These are phyloP conservation scores for Callinectes sapidus DNA, from an alignment of 2,888 invertebrate genomes.

Conservation along the genomic window DNA sequence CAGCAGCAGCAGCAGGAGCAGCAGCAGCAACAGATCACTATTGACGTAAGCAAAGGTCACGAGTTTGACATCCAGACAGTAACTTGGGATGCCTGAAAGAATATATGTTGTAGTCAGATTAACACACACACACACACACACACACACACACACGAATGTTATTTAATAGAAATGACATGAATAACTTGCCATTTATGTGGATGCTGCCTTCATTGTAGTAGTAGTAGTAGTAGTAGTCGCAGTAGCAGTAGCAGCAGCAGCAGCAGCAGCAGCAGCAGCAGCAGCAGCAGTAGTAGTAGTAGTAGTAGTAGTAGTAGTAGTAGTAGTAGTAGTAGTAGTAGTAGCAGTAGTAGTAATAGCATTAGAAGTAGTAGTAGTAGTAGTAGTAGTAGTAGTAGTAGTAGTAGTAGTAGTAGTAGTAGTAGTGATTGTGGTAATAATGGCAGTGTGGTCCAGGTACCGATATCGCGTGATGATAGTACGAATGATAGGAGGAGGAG, in stretches of 20 bases:
- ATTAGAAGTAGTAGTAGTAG: slow-evolving; percentile 46
- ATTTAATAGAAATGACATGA: too few species aligned
- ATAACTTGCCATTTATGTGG: not conserved
- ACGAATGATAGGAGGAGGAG: not conserved
- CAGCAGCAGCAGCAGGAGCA: slow-evolving; percentile 7
- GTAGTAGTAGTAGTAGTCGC: slow-evolving; percentile 50
- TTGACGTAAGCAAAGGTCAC: not conserved
- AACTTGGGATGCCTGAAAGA: not conserved
- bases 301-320: slow-evolving; percentile 49
- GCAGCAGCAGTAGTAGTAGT: slow-evolving; percentile 55
- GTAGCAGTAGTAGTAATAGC: slow-evolving; percentile 54
- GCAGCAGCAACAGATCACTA: not conserved
- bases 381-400: not conserved
- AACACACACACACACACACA: slow-evolving; percentile 20
- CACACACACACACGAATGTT: not conserved
- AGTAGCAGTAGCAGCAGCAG: slow-evolving; percentile 48
- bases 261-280: too few species aligned
- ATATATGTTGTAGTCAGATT: not conserved
- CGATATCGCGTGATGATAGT: not conserved
- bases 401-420: slow-evolving; percentile 3
- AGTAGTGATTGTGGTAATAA: not conserved
- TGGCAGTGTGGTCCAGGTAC: not conserved
- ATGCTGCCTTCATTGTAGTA: slow-evolving; percentile 7
- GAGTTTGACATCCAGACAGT: not conserved
- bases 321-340: slow-evolving; percentile 49